Evolutionary conservation across 2,113 vertebrate species (phyloP).

Genomic region (Spermophilus dauricus): DNA sequence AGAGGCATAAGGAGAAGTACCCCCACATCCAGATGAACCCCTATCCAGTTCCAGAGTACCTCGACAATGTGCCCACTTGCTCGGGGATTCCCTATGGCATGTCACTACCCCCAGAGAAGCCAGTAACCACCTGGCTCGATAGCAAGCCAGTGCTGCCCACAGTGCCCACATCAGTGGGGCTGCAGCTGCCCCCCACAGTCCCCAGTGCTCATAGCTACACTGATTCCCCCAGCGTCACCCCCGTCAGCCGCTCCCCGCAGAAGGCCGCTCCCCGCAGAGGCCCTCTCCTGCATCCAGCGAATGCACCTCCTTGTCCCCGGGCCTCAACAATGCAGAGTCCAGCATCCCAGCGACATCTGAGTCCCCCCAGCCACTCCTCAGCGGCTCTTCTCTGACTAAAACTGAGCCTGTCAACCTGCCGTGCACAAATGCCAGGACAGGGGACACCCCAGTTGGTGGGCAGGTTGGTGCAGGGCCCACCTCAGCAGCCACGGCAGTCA

Average conservation of each 20-base stretch:
- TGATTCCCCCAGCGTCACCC: slow-evolving; percentile 96
- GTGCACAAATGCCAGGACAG: slow-evolving; percentile 87
- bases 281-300: slow-evolving; percentile 97
- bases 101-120: slow-evolving; percentile 98
- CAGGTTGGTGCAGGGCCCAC: slow-evolving; percentile 88
- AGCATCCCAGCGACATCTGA: slow-evolving; percentile 88
- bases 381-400: slow-evolving; percentile 91
- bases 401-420: slow-evolving; percentile 92
- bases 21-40: slow-evolving; percentile 99
- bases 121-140: slow-evolving; percentile 98
- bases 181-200: slow-evolving; percentile 96
- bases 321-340: slow-evolving; percentile 91
- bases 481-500: slow-evolving; percentile 82
- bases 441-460: slow-evolving; percentile 90
- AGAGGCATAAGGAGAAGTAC: slow-evolving; percentile 99
- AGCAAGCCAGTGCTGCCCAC: slow-evolving; percentile 97
- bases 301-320: slow-evolving; percentile 97
- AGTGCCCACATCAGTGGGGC: slow-evolving; percentile 92
- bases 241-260: slow-evolving; percentile 96
- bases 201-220: slow-evolving; percentile 91
- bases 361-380: slow-evolving; percentile 91
- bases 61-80: slow-evolving; percentile 99
- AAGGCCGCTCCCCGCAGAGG: slow-evolving; percentile 96
- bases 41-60: slow-evolving; percentile 99
- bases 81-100: slow-evolving; percentile 99